phyloP scores from a whole-genome alignment of 2,113 vertebrate genomes.

The Fregetta grallaria region DNA sequence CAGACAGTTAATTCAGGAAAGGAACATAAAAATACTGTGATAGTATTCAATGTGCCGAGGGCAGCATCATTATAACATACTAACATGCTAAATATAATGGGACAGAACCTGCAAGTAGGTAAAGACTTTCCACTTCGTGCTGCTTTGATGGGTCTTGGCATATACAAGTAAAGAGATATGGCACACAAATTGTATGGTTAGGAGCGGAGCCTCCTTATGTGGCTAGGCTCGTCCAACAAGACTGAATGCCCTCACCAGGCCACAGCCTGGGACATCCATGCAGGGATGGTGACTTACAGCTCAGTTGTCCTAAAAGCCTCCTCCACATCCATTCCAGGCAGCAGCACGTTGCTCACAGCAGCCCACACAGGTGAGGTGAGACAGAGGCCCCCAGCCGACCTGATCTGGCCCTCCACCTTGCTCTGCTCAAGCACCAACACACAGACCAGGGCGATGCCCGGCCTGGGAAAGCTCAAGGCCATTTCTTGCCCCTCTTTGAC shows the following conservation, averaged over 20 bases:
- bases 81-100: neutral
- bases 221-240: neutral
- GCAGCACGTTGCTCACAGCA: neutral
- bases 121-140: neutral
- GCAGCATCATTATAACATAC: neutral
- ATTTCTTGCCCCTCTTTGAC: neutral
- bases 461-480: neutral
- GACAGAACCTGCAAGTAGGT: neutral
- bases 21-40: neutral
- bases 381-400: neutral
- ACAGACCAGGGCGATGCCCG: neutral
- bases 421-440: neutral
- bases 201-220: neutral
- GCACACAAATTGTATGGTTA: neutral
- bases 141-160: neutral
- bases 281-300: neutral
- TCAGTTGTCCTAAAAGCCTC: neutral
- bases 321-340: neutral
- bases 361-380: neutral
- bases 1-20: neutral
- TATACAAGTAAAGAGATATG: neutral
- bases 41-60: neutral
- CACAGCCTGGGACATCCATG: neutral
- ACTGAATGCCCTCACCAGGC: neutral
- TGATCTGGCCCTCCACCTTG: neutral